Conservation (phyloP, 2,888 invertebrate species). For the Dicyrtomina minuta region DNA sequence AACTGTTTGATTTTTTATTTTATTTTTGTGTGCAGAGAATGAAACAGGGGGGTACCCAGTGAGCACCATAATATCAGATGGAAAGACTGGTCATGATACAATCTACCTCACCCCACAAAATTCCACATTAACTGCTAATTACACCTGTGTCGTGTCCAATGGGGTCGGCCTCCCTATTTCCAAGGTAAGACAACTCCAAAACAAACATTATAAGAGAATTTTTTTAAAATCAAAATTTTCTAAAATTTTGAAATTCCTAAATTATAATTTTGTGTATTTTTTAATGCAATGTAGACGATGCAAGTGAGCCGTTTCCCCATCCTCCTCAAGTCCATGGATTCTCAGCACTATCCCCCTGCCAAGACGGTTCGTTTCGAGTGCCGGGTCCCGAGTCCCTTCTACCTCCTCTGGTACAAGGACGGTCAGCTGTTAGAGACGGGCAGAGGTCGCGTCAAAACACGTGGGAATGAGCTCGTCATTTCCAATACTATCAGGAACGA, state of each 20-base stretch:
- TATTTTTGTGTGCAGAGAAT: conserved; percentile 20
- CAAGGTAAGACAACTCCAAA: conserved; percentile 33
- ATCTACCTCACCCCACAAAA: conserved; percentile 39
- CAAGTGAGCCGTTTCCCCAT: conserved; percentile 45
- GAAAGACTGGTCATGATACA: conserved; percentile 40
- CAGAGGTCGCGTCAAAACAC: conserved; percentile 48
- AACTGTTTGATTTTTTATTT: not conserved
- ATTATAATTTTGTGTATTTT: not conserved
- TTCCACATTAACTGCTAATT: conserved; percentile 36
- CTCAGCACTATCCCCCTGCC: conserved; percentile 44
- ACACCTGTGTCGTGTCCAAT: conserved; percentile 43
- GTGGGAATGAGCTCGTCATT: conserved; percentile 49
- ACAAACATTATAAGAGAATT: not conserved
- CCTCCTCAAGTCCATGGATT: conserved; percentile 37
- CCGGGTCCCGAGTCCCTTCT: conserved; percentile 46
- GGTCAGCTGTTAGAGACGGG: conserved; percentile 49
- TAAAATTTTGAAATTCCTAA: too few species aligned
- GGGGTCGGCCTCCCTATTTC: conserved; percentile 39
- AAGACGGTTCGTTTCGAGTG: conserved; percentile 35
- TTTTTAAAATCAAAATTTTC: not conserved
- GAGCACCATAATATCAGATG: conserved; percentile 40
- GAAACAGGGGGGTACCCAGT: conserved; percentile 26
- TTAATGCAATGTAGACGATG: conserved; percentile 32
- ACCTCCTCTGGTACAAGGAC: conserved; percentile 51
- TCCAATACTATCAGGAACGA: conserved; percentile 51